phyloP scores from a whole-genome alignment of 2,888 invertebrate species.

The Dasypolia templi region DNA sequence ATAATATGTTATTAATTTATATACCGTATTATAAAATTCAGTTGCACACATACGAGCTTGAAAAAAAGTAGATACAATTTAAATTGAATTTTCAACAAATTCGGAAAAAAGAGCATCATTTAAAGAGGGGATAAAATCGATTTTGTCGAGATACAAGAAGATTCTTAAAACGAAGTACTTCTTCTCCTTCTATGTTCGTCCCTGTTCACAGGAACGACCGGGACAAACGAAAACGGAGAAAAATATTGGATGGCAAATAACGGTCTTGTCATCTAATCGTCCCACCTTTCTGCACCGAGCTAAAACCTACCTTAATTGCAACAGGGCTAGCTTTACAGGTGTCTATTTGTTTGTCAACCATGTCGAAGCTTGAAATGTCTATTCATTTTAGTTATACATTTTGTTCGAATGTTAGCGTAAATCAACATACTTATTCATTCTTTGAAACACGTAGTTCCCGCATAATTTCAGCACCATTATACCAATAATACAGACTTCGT shows the following conservation, averaged over 20 bases:
- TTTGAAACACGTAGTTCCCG: background rate
- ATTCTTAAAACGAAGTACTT: background rate
- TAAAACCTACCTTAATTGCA: background rate
- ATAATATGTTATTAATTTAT: too few relatives aligned
- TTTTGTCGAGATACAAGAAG: background rate
- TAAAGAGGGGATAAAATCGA: background rate
- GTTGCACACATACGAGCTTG: background rate
- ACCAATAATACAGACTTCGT: conserved; percentile 20
- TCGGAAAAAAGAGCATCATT: background rate
- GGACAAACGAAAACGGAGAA: background rate
- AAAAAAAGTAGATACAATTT: background rate
- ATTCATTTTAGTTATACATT: background rate
- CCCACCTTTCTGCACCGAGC: background rate
- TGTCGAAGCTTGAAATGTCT: background rate
- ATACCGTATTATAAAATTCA: too few relatives aligned
- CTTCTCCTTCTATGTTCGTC: too few relatives aligned
- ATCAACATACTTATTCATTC: background rate
- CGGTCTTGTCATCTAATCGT: background rate
- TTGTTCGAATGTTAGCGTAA: background rate
- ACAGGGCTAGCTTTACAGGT: background rate
- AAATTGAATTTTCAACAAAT: background rate
- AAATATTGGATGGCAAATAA: background rate
- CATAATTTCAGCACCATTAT: background rate
- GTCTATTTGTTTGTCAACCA: too few relatives aligned
- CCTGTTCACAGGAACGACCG: background rate